Conservation (phyloP, 2,113 vertebrate species). For the Alectura lathami region DNA sequence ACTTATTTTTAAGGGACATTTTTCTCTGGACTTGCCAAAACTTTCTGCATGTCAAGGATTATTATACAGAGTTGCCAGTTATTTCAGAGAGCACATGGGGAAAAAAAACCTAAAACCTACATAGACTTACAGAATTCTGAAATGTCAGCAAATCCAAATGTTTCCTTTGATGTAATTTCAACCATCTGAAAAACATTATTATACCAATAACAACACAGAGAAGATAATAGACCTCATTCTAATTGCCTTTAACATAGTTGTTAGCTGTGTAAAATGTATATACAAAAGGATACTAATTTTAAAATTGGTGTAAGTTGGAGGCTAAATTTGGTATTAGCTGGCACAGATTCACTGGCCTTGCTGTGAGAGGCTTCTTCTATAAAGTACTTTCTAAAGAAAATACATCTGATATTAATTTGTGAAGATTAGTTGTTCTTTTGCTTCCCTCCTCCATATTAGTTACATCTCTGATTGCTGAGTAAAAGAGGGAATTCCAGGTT, state of each 20-base stretch:
- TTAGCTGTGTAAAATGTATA: neutral
- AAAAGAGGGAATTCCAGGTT: neutral
- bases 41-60: neutral
- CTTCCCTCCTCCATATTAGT: neutral
- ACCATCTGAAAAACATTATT: constrained; percentile 6
- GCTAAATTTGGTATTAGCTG: neutral
- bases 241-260: neutral
- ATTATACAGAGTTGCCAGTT: neutral
- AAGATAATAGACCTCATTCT: neutral
- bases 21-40: neutral
- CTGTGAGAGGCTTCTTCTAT: neutral
- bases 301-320: neutral
- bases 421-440: neutral
- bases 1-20: neutral
- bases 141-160: neutral
- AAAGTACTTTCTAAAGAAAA: neutral
- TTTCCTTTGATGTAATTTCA: neutral
- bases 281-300: neutral
- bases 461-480: neutral
- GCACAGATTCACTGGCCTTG: neutral
- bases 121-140: neutral
- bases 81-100: neutral
- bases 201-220: neutral
- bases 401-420: neutral
- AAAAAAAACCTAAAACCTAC: neutral